Percentiles rank a stretch among this genome's conserved stretches.
Evolutionary conservation across 2,113 vertebrate species (phyloP).

Genomic region (Lota lota): DNA sequence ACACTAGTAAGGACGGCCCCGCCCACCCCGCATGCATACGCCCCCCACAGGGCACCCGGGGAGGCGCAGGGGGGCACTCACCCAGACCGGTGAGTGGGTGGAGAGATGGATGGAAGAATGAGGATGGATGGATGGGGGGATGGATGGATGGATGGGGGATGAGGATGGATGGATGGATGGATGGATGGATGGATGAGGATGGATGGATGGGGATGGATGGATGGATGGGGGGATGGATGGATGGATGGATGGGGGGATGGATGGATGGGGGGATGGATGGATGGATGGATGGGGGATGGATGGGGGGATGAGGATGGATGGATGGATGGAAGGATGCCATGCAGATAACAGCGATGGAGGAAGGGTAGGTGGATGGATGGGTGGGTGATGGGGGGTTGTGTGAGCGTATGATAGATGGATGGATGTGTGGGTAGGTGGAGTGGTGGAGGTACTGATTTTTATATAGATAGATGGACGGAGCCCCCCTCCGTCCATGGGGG

Average conservation of each 20-base stretch:
- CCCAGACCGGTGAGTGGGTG: slow-evolving; percentile 85
- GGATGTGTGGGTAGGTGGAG: background rate
- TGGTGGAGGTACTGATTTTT: background rate
- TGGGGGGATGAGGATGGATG: no score
- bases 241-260: background rate
- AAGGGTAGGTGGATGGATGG: background rate
- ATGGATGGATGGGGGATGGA: background rate
- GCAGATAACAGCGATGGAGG: background rate
- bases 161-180: slow-evolving; percentile 9
- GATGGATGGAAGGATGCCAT: background rate
- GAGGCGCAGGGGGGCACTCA: slow-evolving; percentile 56
- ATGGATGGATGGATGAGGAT: background rate
- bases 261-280: background rate
- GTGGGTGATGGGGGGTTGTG: background rate
- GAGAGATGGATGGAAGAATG: slow-evolving; percentile 9
- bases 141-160: background rate
- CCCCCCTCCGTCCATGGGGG: no score
- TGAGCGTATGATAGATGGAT: background rate
- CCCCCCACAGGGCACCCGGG: slow-evolving; percentile 67
- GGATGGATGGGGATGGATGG: background rate
- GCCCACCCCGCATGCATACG: slow-evolving; percentile 71
- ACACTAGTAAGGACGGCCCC: slow-evolving; percentile 79
- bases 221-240: background rate
- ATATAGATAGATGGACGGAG: background rate
- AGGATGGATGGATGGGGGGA: background rate